Percentiles rank a stretch among this genome's conserved stretches.
Evolutionary conservation across 2,113 vertebrate genomes (phyloP).

Genomic region (Apus apus): DNA sequence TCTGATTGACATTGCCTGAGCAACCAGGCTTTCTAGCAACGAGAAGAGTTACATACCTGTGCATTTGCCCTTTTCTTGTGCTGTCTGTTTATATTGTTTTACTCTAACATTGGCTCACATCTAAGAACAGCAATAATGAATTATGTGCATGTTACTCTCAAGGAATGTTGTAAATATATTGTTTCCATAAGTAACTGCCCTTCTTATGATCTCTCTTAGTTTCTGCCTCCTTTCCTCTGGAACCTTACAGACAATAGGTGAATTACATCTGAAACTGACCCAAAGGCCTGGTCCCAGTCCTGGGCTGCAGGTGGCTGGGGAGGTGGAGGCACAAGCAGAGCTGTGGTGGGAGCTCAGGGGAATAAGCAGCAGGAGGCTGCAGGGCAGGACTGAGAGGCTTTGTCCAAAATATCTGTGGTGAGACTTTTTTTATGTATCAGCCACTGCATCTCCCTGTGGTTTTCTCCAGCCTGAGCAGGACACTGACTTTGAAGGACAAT

Average conservation of each 20-base stretch:
- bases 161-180: background rate
- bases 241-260: background rate
- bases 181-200: background rate
- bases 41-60: background rate
- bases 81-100: background rate
- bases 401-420: background rate
- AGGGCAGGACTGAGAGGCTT: background rate
- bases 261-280: background rate
- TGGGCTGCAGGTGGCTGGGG: background rate
- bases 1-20: background rate
- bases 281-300: rapidly evolving
- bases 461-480: background rate
- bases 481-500: background rate
- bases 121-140: background rate
- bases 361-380: background rate
- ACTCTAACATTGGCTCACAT: background rate
- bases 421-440: background rate
- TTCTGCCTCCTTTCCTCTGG: background rate
- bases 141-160: background rate
- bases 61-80: background rate
- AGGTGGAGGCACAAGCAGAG: background rate
- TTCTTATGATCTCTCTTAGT: background rate
- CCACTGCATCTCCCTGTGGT: rapidly evolving
- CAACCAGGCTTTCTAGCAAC: constrained; percentile 24
- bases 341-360: background rate